Evolutionary conservation across 1,140 invertebrate species (phyloP).

Genomic region (Calycopis cecrops): DNA sequence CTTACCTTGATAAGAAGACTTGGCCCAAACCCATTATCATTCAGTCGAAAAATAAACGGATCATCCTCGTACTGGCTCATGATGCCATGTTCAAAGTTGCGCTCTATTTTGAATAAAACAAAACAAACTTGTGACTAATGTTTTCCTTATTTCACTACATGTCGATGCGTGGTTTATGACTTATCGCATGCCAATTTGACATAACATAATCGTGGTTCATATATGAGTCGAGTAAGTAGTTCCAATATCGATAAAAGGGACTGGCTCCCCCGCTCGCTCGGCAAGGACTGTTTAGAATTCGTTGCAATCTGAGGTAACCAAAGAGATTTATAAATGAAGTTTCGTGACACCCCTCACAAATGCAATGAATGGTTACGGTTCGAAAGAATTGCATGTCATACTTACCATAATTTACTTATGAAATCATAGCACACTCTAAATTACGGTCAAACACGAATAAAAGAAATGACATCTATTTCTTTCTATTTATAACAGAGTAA

Average conservation of each 20-base stretch:
- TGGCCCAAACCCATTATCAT: constrained; percentile 85
- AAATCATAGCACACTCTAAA: too few species aligned
- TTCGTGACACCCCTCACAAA: constrained; percentile 49
- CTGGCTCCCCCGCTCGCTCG: constrained; percentile 36
- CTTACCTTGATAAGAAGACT: constrained; percentile 83
- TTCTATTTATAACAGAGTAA: too few species aligned
- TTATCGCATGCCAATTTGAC: constrained; percentile 41
- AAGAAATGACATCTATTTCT: too few species aligned
- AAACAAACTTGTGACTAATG: too few species aligned
- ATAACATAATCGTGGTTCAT: constrained; percentile 28
- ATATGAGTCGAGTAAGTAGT: constrained; percentile 7
- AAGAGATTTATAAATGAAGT: constrained; percentile 52
- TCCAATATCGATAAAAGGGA: constrained; percentile 15
- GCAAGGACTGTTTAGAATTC: constrained; percentile 40
- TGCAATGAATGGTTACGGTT: constrained; percentile 1
- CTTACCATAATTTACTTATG: too few species aligned
- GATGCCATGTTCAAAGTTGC: too few species aligned
- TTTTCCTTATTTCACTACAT: too few species aligned
- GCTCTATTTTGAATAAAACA: too few species aligned
- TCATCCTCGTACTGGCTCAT: constrained; percentile 66
- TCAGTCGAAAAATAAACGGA: constrained; percentile 83
- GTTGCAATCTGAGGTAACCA: constrained; percentile 36
- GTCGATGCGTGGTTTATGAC: constrained; percentile 14
- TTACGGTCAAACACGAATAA: too few species aligned
- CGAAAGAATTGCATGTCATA: constrained; percentile 9